Base-by-base conservation (phyloP, 2,888 invertebrate species). In the Drosophila incognita region DNA sequence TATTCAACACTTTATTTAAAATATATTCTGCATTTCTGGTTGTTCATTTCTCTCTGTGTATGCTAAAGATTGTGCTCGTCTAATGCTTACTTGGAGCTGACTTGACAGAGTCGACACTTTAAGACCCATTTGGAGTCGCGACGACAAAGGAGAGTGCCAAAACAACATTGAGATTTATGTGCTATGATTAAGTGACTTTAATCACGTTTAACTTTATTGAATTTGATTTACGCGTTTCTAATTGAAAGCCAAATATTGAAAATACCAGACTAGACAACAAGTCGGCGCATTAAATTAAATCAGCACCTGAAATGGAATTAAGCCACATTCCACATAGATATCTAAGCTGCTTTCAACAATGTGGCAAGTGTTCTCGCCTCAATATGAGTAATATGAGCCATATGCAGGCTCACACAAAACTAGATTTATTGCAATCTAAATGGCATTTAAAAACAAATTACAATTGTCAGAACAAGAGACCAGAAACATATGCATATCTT, bases 401-500 rank as follows among this genome's bases (percentile, higher is more conserved):
- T n/a, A n/a, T 56, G 13, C 59, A 54, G 33, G 33, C 57, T 38
- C 31, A 53, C 13, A 52, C 21, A 27, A 63, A 72, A 79, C 29
- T 68, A 60, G 60, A 81, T 79, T 79, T 79, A 79, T 79, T 76
- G 31, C 58, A 60, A 69, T 63, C 66, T 69, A 79, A 78, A 76
- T 68, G 62, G 56, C 65, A 51, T 65, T 78, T 72, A 80, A 68
- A 78, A 72, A 80, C 77, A 68, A 72, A 76, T 78, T 65, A 80
- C 76, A 62, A 67, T 62, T 78, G 76, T 76, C 73, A 54, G 54
- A 64, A 27, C 24, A 61, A 33, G 58, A 75, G 10, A 40, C 10
- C 10, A 40, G 54, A 38, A 42, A 10, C 24, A 74, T 61, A 57
- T 42, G 48, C 6, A 24, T 31, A 21, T 15, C 40, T 52, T n/a